Percentiles rank a stretch among this genome's conserved stretches.
Conservation (phyloP, 2,797 vertebrate genomes). For the Lophotriccus pileatus region DNA sequence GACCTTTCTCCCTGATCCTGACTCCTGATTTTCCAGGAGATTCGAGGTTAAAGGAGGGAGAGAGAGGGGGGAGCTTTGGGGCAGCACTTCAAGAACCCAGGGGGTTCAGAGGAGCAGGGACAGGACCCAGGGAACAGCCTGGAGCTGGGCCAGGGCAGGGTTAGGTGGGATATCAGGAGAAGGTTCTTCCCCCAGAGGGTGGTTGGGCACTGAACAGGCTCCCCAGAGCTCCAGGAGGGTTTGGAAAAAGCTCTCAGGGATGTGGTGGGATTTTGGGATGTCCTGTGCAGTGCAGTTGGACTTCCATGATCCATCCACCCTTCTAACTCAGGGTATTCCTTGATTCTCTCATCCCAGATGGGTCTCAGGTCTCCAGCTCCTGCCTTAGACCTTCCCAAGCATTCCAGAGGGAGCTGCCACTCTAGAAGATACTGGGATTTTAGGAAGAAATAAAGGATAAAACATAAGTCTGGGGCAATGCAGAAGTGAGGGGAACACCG, state of each 20-base stretch:
- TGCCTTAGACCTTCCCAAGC: background rate
- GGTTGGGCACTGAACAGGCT: fast-evolving
- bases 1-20: too few relatives aligned
- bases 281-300: background rate
- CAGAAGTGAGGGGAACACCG: background rate
- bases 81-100: background rate
- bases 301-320: background rate
- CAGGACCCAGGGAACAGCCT: background rate
- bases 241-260: background rate
- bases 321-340: background rate
- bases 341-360: fast-evolving
- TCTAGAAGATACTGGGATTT: background rate
- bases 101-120: too few relatives aligned
- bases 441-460: background rate
- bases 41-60: background rate
- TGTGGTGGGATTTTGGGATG: background rate
- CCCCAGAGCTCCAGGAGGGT: background rate
- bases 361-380: background rate
- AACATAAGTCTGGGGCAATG: background rate
- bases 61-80: background rate
- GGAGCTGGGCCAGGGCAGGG: background rate
- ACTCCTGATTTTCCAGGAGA: too few relatives aligned
- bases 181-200: background rate
- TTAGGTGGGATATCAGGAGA: background rate
- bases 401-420: background rate